Evolutionary conservation across 2,888 invertebrate genomes (phyloP).

Genomic region (Apodemia zela): DNA sequence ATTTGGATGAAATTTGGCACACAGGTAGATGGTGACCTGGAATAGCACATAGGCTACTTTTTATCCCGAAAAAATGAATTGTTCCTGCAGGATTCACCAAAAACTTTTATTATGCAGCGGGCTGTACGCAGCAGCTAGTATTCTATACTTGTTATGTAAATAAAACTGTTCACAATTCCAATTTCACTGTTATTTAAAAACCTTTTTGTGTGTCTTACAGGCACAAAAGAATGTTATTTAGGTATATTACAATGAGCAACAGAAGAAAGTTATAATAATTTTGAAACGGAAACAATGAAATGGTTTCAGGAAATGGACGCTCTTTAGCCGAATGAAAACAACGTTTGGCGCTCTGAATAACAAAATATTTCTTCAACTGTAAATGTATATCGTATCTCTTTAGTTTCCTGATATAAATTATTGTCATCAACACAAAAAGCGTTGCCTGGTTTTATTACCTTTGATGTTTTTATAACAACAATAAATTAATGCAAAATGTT

Average conservation of each 20-base stretch:
- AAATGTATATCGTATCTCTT: conserved; percentile 21
- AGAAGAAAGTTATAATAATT: conserved; percentile 51
- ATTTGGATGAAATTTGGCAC: no score
- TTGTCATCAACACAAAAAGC: conserved; percentile 1
- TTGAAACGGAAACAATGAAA: conserved; percentile 54
- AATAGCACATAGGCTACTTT: no score
- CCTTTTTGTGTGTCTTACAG: neutral
- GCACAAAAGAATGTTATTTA: neutral
- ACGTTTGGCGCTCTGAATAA: conserved; percentile 51
- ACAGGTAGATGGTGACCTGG: no score
- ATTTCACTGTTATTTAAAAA: no score
- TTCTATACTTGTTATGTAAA: no score
- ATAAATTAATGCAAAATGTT: neutral
- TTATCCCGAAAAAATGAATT: no score
- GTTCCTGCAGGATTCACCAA: no score
- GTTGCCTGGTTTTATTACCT: neutral
- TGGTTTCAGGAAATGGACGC: conserved; percentile 60
- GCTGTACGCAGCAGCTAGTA: no score
- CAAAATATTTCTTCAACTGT: conserved; percentile 24
- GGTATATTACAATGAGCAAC: conserved; percentile 45
- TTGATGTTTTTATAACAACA: neutral
- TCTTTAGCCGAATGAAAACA: conserved; percentile 45
- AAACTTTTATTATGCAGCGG: no score
- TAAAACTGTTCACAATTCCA: no score
- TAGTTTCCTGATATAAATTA: conserved; percentile 16